Percentiles rank a stretch among this genome's conserved stretches.
Conservation (phyloP, 2,797 vertebrate species). For the Ibycter americanus region DNA sequence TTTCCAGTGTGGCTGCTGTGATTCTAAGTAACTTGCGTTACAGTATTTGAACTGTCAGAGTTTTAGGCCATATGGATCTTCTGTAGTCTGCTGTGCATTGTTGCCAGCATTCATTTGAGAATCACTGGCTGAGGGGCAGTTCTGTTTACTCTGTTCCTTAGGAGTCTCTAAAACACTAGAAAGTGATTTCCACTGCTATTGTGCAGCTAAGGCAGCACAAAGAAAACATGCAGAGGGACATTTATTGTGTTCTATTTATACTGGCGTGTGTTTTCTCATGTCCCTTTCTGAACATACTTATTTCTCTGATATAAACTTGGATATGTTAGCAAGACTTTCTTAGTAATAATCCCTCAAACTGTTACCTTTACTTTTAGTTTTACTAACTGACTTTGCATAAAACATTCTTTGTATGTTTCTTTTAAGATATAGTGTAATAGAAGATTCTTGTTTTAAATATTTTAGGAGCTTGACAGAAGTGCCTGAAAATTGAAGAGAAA, state of each 20-base stretch:
- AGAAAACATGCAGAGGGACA: background rate
- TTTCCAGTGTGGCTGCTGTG: background rate
- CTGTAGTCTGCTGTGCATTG: background rate
- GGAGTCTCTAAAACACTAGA: background rate
- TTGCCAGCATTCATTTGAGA: background rate
- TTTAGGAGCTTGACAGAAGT: background rate
- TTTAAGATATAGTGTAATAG: background rate
- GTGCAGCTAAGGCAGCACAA: background rate
- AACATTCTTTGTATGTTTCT: background rate
- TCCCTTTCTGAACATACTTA: background rate
- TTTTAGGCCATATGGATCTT: background rate
- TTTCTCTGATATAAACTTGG: background rate
- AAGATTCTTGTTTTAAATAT: background rate
- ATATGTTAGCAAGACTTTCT: background rate
- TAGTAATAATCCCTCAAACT: background rate
- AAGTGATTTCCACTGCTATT: background rate
- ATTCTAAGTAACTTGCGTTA: background rate
- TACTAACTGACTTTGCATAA: background rate
- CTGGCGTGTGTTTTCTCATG: background rate
- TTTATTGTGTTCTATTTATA: background rate
- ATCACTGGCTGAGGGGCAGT: background rate
- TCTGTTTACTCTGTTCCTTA: background rate
- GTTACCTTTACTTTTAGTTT: background rate
- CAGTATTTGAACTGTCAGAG: background rate
- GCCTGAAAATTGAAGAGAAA: background rate